Conservation (phyloP, 1,140 invertebrate species). For the Periplaneta americana region DNA sequence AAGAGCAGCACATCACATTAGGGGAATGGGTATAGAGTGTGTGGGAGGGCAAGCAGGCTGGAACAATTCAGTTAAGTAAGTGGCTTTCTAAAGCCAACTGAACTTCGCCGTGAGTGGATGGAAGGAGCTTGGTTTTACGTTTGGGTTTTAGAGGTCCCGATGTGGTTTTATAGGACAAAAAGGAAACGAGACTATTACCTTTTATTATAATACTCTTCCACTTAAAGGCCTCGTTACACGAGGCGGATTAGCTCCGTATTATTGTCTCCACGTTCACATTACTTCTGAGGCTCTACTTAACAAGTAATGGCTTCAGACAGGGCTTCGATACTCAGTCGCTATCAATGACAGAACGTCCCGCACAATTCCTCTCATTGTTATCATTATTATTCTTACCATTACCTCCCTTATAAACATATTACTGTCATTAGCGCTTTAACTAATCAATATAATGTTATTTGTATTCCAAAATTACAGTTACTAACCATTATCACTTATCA, state of each 20-base stretch:
- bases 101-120: neutral
- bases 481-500: no score
- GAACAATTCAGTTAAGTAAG: conserved; percentile 17
- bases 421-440: no score
- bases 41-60: neutral
- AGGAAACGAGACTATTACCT: neutral
- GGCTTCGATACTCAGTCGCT: no score
- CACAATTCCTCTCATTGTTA: neutral
- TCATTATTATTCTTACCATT: neutral
- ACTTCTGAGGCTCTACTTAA: neutral
- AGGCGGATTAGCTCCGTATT: neutral
- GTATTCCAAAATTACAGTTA: no score
- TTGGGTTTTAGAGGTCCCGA: neutral
- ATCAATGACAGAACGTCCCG: no score
- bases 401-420: no score
- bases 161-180: neutral
- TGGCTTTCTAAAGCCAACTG: conserved; percentile 1
- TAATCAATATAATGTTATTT: no score
- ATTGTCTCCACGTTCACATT: neutral
- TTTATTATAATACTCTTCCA: neutral
- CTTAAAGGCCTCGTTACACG: neutral
- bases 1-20: conserved; percentile 8
- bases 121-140: neutral
- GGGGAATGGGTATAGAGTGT: neutral
- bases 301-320: no score